Base-by-base conservation (phyloP, 92 coral and sea anemone species). In the Parazoanthus darwini region DNA sequence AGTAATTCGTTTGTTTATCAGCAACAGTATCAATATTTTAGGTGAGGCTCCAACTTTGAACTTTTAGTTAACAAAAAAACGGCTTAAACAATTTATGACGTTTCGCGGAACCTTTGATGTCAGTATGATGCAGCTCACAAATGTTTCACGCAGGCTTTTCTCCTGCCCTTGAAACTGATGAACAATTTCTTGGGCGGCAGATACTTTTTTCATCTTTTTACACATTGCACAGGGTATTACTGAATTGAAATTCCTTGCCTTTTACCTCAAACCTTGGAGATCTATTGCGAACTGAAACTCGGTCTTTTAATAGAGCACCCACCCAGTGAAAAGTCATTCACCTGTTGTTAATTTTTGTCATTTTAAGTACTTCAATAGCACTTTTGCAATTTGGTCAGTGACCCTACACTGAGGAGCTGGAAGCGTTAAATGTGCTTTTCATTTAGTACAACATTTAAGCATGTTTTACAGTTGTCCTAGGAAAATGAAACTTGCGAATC, bases 301-400 rank as follows among this genome's bases (percentile, higher is more conserved):
- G 33, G 70, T 2, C 2, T 63, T 20, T 63, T 63, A 18, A 63
- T 63, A 63, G n/a, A 20, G n/a, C n/a, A 63, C 70, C 70, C 70
- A 22, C 70, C 70, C 26, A 22, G 70, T 63, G 4, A 3, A 15
- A 18, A 20, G 70, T 63, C 22, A 7, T 63, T 63, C n/a, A 63
- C 59, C 59, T 54, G 59, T 54, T 54, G 25, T 63, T 63, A 18
- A 23, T 63, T 63, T 22, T 63, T 63, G 26, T 20, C 70, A 26
- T 63, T 63, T 63, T 63, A 63, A 63, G 3, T 20, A 78, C 63
- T 78, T 78, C 82, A 44, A 20, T 78, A 23, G 63, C 36, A 14
- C 22, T 20, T 78, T 44, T 3, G 81, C 51, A 77, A 77, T 77
- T 38, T 46, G 82, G 16, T 37, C 82, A 78, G 23, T 78, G 82